Conservation (phyloP, 2,888 invertebrate species). For the Amblyjoppa fuscipennis region DNA sequence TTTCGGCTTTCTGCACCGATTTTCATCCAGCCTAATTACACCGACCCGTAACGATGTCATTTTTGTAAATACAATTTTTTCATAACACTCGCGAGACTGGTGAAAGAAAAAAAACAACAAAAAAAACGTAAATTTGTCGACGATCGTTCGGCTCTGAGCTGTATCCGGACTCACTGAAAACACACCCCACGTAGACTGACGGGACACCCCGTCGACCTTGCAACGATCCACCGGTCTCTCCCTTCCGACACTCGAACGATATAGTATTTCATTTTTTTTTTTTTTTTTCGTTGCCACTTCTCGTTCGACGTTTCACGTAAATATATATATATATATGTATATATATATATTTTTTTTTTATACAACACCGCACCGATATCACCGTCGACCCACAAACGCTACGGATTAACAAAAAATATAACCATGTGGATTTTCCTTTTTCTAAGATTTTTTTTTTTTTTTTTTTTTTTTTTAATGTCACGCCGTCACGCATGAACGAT, state of each 20-base stretch:
- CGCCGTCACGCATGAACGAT: not conserved
- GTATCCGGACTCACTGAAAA: constrained; percentile 45
- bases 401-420: not conserved
- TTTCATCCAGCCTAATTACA: constrained; percentile 85
- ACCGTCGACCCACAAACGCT: not conserved
- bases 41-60: constrained; percentile 85
- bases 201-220: constrained; percentile 58
- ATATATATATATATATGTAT: not conserved
- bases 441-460: not conserved
- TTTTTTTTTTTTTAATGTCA: not conserved
- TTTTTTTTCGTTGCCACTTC: constrained; percentile 11
- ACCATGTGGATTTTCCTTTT: not conserved
- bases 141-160: not conserved
- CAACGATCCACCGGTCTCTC: constrained; percentile 62
- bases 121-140: not conserved
- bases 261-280: not conserved
- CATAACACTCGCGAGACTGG: not conserved
- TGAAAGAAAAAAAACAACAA: not conserved
- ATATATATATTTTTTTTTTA: not conserved
- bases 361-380: not conserved
- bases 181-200: constrained; percentile 50
- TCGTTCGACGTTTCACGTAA: not conserved
- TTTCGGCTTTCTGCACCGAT: constrained; percentile 86
- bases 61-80: constrained; percentile 76
- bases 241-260: not conserved